Conservation (phyloP, 1,140 invertebrate species). For the Pantala flavescens region DNA sequence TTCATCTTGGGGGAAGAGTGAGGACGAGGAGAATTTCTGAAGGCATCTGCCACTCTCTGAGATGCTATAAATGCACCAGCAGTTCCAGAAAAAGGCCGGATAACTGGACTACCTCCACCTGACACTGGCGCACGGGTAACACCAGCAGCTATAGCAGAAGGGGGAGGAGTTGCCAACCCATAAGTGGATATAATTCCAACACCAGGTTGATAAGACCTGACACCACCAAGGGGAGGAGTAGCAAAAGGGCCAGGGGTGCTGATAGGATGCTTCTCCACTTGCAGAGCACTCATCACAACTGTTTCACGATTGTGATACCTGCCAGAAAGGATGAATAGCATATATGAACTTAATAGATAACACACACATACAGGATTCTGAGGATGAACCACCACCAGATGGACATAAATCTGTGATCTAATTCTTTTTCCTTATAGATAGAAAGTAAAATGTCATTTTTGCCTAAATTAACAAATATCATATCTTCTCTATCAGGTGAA, state of each 20-base stretch:
- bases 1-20: conserved; percentile 85
- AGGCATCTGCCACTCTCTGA: conserved; percentile 37
- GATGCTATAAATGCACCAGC: conserved; percentile 42
- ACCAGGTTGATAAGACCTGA: conserved; percentile 1
- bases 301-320: conserved; percentile 88
- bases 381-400: not conserved
- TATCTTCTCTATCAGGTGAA: too few species aligned
- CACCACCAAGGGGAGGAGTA: conserved; percentile 45
- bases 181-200: not conserved
- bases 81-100: conserved; percentile 33
- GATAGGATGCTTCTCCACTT: conserved; percentile 85
- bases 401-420: not conserved
- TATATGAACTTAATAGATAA: not conserved
- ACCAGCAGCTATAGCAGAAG: not conserved
- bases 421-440: not conserved
- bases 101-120: conserved; percentile 33
- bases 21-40: conserved; percentile 44
- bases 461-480: too few species aligned
- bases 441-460: too few species aligned
- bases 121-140: conserved; percentile 30
- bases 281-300: conserved; percentile 81
- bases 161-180: not conserved
- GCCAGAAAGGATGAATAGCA: conserved; percentile 11
- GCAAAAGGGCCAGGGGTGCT: conserved; percentile 69
- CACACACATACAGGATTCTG: not conserved